Base-by-base conservation (phyloP, 1,140 invertebrate genomes). In the Macrobrachium nipponense region DNA sequence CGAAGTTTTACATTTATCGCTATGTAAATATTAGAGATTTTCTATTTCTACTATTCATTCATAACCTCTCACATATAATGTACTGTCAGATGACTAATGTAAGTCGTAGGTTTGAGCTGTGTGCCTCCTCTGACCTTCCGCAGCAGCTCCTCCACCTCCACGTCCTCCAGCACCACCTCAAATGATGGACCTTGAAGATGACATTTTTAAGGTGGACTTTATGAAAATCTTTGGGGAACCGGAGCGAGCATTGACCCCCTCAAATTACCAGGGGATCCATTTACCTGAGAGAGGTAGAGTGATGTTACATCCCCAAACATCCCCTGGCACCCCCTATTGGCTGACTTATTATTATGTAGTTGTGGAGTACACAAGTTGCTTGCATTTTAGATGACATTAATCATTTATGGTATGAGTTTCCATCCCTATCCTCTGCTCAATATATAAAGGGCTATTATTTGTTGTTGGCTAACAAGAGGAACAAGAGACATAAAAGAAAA, bases 161-260 rank as follows among this genome's bases (percentile, higher is more conserved):
- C 80, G 51, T n/a, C 87, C 62, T 17, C 87, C 87, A 20, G 59
- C 87, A 23, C 36, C 82, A 20, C 76, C 81, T 76, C 82, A 77
- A 61, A 59, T 80, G 64, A 80, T 84, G 59, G 87, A 88, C 77
- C 77, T 88, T 44, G 87, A 88, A 68, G 88, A 87, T 88, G 89
- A 90, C 80, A 90, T 91, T 68, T 91, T 91, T 90, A 91, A 91
- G 87, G 90, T 91, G 87, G 90, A 91, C 83, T 89, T 91, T 89
- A 90, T 89, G 88, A 89, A 90, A 88, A 90, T 90, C 80, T 90
- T 90, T 89, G 87, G 87, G 59, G 87, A 88, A 27, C 85, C 85
- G 61, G 85, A 72, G 78, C 87, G 73, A 81, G 84, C 70, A n/a
- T 59, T 87, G 70, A 66, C 90, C 44, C 85, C 89, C 86, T 90